Evolutionary conservation across 1,140 invertebrate genomes (phyloP).

Genomic region (Cotesia vestalis): DNA sequence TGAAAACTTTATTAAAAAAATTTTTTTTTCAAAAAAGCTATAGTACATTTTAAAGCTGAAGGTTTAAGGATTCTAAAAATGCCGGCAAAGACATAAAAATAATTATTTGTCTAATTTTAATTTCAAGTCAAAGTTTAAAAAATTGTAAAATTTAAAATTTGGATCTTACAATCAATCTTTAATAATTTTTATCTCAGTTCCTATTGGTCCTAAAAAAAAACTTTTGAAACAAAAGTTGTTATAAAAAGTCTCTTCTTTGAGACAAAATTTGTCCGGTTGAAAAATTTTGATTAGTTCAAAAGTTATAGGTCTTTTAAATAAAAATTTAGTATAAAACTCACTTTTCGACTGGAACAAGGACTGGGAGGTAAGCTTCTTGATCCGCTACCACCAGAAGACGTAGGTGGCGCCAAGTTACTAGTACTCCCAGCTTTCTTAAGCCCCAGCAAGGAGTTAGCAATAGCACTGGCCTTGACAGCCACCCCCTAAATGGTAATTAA

Average conservation of each 20-base stretch:
- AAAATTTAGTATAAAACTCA: constrained; percentile 48
- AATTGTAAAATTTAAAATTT: background rate
- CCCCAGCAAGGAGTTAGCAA: constrained; percentile 66
- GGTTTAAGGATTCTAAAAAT: background rate
- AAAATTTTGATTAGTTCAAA: too few relatives aligned
- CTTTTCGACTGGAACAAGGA: constrained; percentile 75
- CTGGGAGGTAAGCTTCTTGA: constrained; percentile 81
- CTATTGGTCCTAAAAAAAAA: too few relatives aligned
- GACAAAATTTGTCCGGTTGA: too few relatives aligned
- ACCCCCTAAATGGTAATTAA: constrained; percentile 63
- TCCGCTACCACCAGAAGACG: constrained; percentile 64
- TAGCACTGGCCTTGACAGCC: constrained; percentile 64
- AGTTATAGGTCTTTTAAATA: too few relatives aligned
- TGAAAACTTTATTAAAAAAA: too few relatives aligned
- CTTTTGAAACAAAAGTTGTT: too few relatives aligned
- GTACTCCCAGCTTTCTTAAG: constrained; percentile 72
- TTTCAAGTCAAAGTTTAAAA: background rate
- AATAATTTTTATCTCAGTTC: too few relatives aligned
- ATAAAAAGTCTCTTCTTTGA: too few relatives aligned
- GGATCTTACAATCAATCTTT: too few relatives aligned
- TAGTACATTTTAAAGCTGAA: too few relatives aligned
- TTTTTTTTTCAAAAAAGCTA: too few relatives aligned
- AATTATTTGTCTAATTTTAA: too few relatives aligned
- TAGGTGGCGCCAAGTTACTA: constrained; percentile 70
- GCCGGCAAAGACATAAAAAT: background rate